Conservation (phyloP, 1,140 invertebrate genomes). For the Tetramorium parvispinum region DNA sequence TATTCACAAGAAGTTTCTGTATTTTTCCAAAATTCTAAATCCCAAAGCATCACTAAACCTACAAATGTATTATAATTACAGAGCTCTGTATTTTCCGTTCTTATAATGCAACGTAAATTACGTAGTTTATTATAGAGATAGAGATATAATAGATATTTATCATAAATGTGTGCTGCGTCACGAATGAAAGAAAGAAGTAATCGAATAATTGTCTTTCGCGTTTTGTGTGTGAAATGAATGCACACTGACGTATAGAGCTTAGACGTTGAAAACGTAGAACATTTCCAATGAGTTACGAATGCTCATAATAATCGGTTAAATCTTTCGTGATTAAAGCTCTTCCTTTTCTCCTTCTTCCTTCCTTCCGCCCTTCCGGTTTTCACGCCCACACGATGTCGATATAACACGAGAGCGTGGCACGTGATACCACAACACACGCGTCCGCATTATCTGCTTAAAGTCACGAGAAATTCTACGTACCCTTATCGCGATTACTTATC, state of each 20-base stretch:
- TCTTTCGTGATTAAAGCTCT: background rate
- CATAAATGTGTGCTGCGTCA: background rate
- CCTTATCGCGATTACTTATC: slow-evolving; percentile 43
- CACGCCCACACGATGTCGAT: slow-evolving; percentile 13
- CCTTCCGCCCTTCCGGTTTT: slow-evolving; percentile 32
- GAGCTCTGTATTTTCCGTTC: too few species aligned
- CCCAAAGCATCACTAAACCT: background rate
- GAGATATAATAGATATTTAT: background rate
- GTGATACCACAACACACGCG: slow-evolving; percentile 18
- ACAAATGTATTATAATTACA: too few species aligned
- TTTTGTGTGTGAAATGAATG: background rate
- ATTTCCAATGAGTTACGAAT: background rate
- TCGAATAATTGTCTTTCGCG: background rate
- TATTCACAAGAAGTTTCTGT: background rate
- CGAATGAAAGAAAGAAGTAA: background rate
- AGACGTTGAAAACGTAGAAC: background rate
- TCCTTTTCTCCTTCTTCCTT: background rate
- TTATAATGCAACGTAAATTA: too few species aligned
- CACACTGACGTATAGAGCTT: background rate
- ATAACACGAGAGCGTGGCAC: slow-evolving; percentile 15
- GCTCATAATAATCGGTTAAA: background rate
- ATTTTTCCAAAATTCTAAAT: background rate
- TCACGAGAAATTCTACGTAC: slow-evolving; percentile 61
- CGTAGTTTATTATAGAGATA: too few species aligned
- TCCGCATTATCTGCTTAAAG: slow-evolving; percentile 49